A percentile compares a stretch with the other conserved stretches of the same genome.
Conservation (phyloP, 2,113 vertebrate genomes). For the Aythya baeri region DNA sequence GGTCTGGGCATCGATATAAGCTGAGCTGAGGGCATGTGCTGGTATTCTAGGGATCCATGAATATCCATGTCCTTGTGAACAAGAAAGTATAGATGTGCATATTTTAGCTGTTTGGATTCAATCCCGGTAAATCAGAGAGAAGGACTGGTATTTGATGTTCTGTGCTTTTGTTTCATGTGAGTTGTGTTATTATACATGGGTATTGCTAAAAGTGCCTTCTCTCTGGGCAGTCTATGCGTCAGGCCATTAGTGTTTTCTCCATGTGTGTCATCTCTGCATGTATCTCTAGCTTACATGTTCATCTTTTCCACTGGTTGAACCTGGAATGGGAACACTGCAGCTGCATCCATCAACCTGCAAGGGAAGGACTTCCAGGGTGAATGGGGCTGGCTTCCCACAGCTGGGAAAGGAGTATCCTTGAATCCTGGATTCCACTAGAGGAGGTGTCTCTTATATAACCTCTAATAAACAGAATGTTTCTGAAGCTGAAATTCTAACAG, state of each 20-base stretch:
- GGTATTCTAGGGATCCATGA: rapidly evolving
- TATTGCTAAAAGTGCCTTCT: neutral
- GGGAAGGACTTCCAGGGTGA: neutral
- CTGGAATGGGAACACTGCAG: neutral
- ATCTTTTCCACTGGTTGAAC: neutral
- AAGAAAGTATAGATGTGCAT: neutral
- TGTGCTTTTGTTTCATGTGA: neutral
- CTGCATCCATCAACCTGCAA: neutral
- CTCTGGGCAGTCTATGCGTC: neutral
- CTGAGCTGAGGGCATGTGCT: neutral
- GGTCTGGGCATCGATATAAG: neutral
- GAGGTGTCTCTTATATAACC: rapidly evolving
- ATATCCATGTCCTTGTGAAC: neutral
- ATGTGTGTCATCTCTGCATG: neutral
- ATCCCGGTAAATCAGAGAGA: neutral
- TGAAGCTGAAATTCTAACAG: neutral
- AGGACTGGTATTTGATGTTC: neutral
- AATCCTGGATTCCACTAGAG: neutral
- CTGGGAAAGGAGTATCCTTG: neutral
- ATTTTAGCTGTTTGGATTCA: neutral
- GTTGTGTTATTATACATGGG: neutral
- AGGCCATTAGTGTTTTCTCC: neutral
- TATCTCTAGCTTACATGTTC: neutral
- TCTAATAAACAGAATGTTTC: neutral
- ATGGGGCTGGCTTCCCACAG: neutral